phyloP scores from a whole-genome alignment of 2,888 invertebrate genomes.

The Sinodicranocentrus sp. region DNA sequence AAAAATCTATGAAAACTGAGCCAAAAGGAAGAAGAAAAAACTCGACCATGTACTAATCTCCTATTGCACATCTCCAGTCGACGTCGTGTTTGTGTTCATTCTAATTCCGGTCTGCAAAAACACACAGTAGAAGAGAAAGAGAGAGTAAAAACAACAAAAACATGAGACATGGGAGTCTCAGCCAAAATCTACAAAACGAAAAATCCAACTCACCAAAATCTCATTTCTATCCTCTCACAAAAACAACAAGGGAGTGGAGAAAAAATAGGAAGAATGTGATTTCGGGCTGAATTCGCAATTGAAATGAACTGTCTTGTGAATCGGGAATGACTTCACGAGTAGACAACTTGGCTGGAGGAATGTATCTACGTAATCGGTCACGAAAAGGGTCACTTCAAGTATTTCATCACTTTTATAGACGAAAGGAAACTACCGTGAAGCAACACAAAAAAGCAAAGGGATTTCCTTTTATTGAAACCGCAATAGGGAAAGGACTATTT shows the following conservation, averaged over 20 bases:
- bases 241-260: not conserved
- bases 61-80: slow-evolving; percentile 18
- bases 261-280: not conserved
- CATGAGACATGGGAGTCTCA: slow-evolving; percentile 42
- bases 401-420: slow-evolving; percentile 8
- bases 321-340: slow-evolving; percentile 37
- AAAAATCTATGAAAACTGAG: slow-evolving; percentile 53
- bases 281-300: slow-evolving; percentile 45
- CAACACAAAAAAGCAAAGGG: no score
- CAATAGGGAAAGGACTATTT: no score
- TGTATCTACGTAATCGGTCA: slow-evolving; percentile 27
- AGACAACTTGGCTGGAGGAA: not conserved
- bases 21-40: slow-evolving; percentile 50
- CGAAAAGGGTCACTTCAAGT: slow-evolving; percentile 39
- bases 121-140: slow-evolving; percentile 5
- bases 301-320: slow-evolving; percentile 53
- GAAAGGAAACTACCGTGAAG: no score
- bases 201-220: not conserved
- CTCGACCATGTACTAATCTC: slow-evolving; percentile 39
- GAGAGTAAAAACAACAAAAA: slow-evolving; percentile 51
- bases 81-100: slow-evolving; percentile 37
- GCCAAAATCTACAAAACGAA: slow-evolving; percentile 49
- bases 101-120: slow-evolving; percentile 35
- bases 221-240: not conserved
- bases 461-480: no score